A percentile compares a stretch with the other conserved stretches of the same genome.
These are phyloP conservation scores for Apolygus lucorum DNA, from an alignment of 1,140 invertebrate species.

Conservation along the genomic window DNA sequence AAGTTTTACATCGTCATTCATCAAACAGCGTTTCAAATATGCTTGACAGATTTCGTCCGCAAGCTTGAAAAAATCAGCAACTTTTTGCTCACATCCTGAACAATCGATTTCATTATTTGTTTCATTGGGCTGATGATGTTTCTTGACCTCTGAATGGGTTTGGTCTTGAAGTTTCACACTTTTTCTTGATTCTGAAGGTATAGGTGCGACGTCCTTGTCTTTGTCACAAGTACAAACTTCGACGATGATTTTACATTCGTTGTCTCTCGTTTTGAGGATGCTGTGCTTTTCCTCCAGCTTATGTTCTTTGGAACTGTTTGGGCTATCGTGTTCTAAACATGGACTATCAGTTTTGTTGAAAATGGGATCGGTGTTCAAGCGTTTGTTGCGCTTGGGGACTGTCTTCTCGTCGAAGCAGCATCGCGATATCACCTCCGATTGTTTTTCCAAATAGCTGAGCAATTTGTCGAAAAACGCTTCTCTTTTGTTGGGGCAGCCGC, in stretches of 20 bases:
- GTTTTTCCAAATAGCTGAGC: constrained; percentile 6
- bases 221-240: neutral
- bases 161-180: no score
- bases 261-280: neutral
- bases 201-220: neutral
- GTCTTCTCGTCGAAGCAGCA: neutral
- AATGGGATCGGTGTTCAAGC: neutral
- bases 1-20: neutral
- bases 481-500: no score
- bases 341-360: neutral
- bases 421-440: neutral
- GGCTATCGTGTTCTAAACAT: neutral
- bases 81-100: neutral
- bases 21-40: neutral
- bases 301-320: no score
- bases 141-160: neutral
- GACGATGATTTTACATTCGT: neutral
- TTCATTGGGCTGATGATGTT: neutral
- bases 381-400: neutral
- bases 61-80: neutral
- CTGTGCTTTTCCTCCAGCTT: neutral
- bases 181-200: no score
- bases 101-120: neutral
- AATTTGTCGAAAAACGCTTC: constrained; percentile 1
- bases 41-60: neutral